Base-by-base conservation (phyloP, 1,140 invertebrate genomes). In the Drosophila chauvacae region DNA sequence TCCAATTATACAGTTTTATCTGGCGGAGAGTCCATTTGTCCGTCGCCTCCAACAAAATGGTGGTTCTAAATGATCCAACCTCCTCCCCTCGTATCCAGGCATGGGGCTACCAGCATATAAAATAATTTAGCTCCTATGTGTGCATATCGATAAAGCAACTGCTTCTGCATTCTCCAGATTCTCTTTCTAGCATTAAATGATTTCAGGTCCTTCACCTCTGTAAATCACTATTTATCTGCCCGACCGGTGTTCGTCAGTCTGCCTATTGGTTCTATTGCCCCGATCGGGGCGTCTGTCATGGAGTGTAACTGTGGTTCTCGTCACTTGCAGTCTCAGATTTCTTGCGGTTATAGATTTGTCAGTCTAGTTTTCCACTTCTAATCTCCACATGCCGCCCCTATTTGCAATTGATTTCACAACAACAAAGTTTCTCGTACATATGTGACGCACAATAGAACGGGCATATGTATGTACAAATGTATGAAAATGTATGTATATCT, bases 21-120 rank as follows among this genome's bases (percentile, higher is more conserved):
- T 13, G 4, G 3, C 4, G 23, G n/a, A 35, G 11, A 35, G 11
- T 13, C 13, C 30, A 35, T 53, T 42, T 45, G 18, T 11, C 20
- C 2, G 3, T 37, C n/a, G 50, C 23, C 20, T 16, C 42, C 59
- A 16, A 53, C 62, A 83, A 82, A 74, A 86, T 86, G 83, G 83
- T 63, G 83, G 55, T 41, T 65, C 23, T 48, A 42, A 65, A 70
- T 66, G 70, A 61, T 80, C 45, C 61, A 60, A 28, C 68, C 44
- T 23, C 23, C 23, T 18, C 14, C 42, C 10, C 18, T 33, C 14
- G 3, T 13, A 62, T 35, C 37, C 30, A 39, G 56, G 11, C 16
- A 20, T 16, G 10, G 4, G 33, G 26, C 39, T 64, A 75, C 61
- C 74, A 76, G 80, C 64, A 79, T 61, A 2, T 30, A 18, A 55